A percentile compares a stretch with the other conserved stretches of the same genome.
phyloP scores from a whole-genome alignment of 2,888 invertebrate genomes.

The Heliconius hortense region DNA sequence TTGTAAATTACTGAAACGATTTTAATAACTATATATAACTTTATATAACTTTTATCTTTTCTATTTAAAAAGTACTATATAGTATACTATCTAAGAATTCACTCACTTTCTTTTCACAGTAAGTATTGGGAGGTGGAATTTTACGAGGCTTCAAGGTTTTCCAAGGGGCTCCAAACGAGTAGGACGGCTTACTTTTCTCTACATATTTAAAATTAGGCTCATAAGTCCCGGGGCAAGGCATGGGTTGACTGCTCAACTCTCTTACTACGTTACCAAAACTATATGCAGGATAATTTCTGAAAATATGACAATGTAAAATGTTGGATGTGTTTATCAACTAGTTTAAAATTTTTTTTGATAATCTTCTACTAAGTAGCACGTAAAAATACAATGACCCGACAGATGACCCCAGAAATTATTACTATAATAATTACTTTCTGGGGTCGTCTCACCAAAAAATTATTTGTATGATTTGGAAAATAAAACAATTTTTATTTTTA shows the following conservation, averaged over 20 bases:
- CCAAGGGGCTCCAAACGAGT: slow-evolving; percentile 57
- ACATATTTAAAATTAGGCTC: slow-evolving; percentile 62
- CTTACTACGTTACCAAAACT: slow-evolving; percentile 50
- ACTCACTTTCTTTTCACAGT: slow-evolving; percentile 70
- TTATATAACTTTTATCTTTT: no score
- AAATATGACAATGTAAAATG: slow-evolving; percentile 22
- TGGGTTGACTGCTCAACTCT: slow-evolving; percentile 37
- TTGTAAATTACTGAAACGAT: not conserved
- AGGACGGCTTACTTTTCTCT: slow-evolving; percentile 57
- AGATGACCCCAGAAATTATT: no score
- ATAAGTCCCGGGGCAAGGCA: slow-evolving; percentile 65
- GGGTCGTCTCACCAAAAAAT: no score
- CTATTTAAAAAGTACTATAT: not conserved
- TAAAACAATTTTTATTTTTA: no score
- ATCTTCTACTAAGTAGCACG: no score
- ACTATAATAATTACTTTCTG: no score
- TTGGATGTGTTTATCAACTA: no score
- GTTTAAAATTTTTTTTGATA: no score
- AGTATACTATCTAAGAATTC: not conserved
- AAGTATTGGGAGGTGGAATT: slow-evolving; percentile 62
- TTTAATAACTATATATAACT: no score
- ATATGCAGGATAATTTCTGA: slow-evolving; percentile 60
- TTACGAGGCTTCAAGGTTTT: slow-evolving; percentile 44
- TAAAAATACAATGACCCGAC: no score
- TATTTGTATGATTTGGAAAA: no score